Evolutionary conservation across 2,113 vertebrate species (phyloP).

Genomic region (Microcebus lehilahytsara): DNA sequence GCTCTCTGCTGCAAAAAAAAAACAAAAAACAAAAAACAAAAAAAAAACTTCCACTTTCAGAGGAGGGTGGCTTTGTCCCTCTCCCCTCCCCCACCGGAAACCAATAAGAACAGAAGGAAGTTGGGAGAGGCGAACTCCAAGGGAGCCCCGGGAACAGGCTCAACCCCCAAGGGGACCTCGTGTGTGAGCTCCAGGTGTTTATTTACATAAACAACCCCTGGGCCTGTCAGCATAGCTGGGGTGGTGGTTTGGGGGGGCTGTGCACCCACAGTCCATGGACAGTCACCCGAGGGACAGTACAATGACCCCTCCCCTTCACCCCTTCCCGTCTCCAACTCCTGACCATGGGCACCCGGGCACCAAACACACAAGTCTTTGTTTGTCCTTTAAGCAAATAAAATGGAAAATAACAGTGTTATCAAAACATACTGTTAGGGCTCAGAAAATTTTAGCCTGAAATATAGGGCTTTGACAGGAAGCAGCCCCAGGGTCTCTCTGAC

Average conservation of each 20-base stretch:
- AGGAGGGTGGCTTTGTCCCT: not conserved
- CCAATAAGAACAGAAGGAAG: not conserved
- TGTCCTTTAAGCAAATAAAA: not conserved
- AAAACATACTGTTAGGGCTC: not conserved
- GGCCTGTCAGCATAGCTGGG: no score
- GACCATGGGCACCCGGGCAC: not conserved
- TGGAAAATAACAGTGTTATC: not conserved
- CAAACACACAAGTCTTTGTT: not conserved
- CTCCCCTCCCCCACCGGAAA: not conserved
- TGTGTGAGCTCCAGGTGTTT: rapidly evolving
- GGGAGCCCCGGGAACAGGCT: not conserved
- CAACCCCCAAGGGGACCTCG: not conserved
- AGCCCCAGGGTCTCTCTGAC: not conserved
- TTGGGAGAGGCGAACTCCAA: not conserved
- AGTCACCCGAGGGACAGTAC: no score
- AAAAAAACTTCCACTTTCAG: not conserved
- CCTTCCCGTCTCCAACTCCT: not conserved
- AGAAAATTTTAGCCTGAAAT: not conserved
- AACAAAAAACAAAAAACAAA: no score
- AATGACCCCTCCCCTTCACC: no score
- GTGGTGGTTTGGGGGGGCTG: not conserved
- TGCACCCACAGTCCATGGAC: rapidly evolving
- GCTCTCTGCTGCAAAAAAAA: not conserved
- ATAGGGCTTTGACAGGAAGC: not conserved
- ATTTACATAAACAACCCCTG: not conserved